phyloP scores from a whole-genome alignment of 2,113 vertebrate genomes.

The Mobula hypostoma region DNA sequence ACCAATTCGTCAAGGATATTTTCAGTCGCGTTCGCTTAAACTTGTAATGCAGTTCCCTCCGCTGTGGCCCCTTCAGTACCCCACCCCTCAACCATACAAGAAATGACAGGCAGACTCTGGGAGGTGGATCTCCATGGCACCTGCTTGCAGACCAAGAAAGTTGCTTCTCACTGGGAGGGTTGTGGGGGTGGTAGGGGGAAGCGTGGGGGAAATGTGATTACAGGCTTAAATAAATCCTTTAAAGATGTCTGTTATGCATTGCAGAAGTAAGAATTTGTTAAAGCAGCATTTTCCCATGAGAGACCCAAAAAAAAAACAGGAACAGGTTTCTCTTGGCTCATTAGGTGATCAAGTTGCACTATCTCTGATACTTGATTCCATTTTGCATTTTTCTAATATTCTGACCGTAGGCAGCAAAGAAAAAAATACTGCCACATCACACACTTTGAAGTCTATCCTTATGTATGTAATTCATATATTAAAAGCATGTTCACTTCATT shows the following conservation, averaged over 20 bases:
- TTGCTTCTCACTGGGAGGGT: neutral
- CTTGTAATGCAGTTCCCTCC: neutral
- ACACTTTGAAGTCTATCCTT: constrained; percentile 32
- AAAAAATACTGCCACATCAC: constrained; percentile 14
- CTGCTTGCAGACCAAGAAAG: neutral
- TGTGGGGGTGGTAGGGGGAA: neutral
- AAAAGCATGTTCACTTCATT: constrained; percentile 38
- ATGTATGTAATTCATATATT: constrained; percentile 35
- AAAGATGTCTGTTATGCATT: constrained; percentile 32
- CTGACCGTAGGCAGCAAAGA: constrained; percentile 10
- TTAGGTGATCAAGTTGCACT: constrained; percentile 27
- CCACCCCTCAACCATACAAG: neutral
- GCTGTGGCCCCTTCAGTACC: neutral
- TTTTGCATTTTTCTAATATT: constrained; percentile 32
- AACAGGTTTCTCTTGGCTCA: neutral
- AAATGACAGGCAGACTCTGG: neutral
- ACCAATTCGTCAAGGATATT: neutral
- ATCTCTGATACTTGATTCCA: constrained; percentile 30
- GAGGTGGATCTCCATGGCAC: neutral
- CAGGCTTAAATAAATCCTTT: constrained; percentile 19
- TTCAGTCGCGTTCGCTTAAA: neutral
- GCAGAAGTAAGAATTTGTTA: constrained; percentile 1
- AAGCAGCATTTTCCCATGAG: constrained; percentile 21
- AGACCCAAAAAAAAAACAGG: constrained; percentile 1
- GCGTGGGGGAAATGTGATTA: neutral